phyloP scores from a whole-genome alignment of 2,888 invertebrate species.

The Ceratothoa steindachneri region DNA sequence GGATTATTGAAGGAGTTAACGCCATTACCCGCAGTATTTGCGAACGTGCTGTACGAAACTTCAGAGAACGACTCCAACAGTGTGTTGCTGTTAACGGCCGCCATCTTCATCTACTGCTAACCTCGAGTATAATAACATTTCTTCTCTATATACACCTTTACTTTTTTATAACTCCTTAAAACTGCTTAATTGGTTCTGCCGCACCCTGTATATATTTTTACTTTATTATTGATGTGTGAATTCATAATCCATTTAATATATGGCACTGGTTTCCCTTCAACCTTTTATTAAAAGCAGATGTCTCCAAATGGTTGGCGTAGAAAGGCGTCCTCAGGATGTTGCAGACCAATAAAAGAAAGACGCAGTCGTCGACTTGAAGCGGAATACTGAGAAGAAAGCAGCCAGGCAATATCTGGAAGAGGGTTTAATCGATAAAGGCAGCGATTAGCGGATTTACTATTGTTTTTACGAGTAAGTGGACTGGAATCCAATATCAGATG shows the following conservation, averaged over 20 bases:
- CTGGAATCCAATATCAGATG: constrained; percentile 5
- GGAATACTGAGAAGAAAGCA: not conserved
- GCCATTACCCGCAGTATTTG: no score
- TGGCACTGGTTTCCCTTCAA: not conserved
- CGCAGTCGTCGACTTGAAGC: not conserved
- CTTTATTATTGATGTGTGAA: not conserved
- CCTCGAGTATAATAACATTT: no score
- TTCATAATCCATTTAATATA: not conserved
- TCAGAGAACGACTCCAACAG: no score
- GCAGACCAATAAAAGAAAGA: not conserved
- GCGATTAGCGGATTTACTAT: constrained; percentile 10
- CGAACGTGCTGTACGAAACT: no score
- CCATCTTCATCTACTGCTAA: no score
- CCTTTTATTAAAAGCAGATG: not conserved
- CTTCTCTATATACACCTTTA: no score
- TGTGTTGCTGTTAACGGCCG: no score
- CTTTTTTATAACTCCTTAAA: no score
- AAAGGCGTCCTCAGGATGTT: not conserved
- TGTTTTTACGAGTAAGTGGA: constrained; percentile 12
- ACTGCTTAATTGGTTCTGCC: no score
- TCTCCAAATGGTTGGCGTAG: not conserved
- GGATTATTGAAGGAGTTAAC: no score
- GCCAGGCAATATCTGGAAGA: constrained; percentile 1
- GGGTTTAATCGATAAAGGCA: constrained; percentile 7
- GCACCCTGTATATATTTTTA: not conserved